Percentiles rank a stretch among this genome's conserved stretches.
These are phyloP conservation scores for Glaucomys volans DNA, from an alignment of 2,113 vertebrate species.

Conservation along the genomic window DNA sequence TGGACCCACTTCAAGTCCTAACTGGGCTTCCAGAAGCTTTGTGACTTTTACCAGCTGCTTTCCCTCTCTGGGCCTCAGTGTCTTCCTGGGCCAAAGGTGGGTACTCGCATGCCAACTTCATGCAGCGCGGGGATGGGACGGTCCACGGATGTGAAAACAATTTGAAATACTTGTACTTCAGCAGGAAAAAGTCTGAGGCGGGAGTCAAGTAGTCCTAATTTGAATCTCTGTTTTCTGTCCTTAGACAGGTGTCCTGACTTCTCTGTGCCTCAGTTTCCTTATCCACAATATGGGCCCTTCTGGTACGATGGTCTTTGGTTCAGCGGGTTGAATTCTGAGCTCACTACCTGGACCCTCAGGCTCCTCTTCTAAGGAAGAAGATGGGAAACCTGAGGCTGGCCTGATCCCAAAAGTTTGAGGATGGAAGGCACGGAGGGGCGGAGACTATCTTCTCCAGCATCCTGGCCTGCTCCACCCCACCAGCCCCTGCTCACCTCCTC, in stretches of 20 bases:
- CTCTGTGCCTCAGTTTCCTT: slow-evolving; percentile 27
- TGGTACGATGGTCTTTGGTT: neutral
- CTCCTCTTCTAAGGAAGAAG: neutral
- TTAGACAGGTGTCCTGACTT: neutral
- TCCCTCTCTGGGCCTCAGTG: neutral
- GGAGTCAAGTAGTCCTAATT: neutral
- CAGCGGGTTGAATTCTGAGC: neutral
- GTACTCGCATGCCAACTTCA: neutral
- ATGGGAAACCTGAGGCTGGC: neutral
- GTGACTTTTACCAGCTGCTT: neutral
- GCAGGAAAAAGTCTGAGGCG: neutral
- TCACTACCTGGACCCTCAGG: neutral
- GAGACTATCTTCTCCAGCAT: neutral
- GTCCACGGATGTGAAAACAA: neutral
- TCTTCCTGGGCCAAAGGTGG: neutral
- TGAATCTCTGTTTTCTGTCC: neutral
- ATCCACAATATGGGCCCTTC: slow-evolving; percentile 17
- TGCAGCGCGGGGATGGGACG: accelerated
- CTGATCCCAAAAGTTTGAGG: neutral
- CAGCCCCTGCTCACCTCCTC: slow-evolving; percentile 93
- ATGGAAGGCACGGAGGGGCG: neutral
- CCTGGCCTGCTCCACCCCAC: slow-evolving; percentile 86
- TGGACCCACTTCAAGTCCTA: neutral
- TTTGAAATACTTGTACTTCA: neutral
- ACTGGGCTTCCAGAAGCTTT: neutral